These are phyloP conservation scores for Hoplostethus mediterraneus DNA, from an alignment of 2,797 vertebrate species.

Conservation along the genomic window DNA sequence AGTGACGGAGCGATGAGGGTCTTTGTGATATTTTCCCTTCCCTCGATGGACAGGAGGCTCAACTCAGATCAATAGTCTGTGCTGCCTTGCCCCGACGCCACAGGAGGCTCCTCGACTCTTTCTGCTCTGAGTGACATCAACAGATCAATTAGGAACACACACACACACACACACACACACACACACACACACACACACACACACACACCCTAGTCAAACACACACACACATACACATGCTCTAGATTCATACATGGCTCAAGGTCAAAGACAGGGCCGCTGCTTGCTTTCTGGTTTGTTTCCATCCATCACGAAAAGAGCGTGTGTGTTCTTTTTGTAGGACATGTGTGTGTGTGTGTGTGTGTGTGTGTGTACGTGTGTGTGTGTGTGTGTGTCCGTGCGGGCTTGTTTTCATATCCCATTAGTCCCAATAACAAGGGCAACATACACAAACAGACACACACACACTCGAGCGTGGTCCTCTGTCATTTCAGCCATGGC, in stretches of 20 bases:
- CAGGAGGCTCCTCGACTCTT: constrained; percentile 28
- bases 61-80: constrained; percentile 45
- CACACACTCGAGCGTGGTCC: constrained; percentile 8
- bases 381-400: not conserved
- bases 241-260: constrained; percentile 37
- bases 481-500: constrained; percentile 55
- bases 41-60: constrained; percentile 14
- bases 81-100: constrained; percentile 6
- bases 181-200: constrained; percentile 40
- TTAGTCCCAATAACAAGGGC: constrained; percentile 40
- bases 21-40: constrained; percentile 29
- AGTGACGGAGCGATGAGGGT: constrained; percentile 10
- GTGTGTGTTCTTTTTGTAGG: not conserved
- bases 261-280: constrained; percentile 53
- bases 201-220: constrained; percentile 19
- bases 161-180: constrained; percentile 14
- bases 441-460: constrained; percentile 37
- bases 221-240: constrained; percentile 23
- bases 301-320: constrained; percentile 15
- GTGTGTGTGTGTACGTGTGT: constrained; percentile 9
- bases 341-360: constrained; percentile 7
- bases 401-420: constrained; percentile 45
- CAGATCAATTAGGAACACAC: constrained; percentile 75
- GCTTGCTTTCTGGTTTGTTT: constrained; percentile 9
- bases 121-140: constrained; percentile 57